Percentiles rank a stretch among this genome's conserved stretches.
Conservation (phyloP, 2,113 vertebrate genomes). For the Strix uralensis region DNA sequence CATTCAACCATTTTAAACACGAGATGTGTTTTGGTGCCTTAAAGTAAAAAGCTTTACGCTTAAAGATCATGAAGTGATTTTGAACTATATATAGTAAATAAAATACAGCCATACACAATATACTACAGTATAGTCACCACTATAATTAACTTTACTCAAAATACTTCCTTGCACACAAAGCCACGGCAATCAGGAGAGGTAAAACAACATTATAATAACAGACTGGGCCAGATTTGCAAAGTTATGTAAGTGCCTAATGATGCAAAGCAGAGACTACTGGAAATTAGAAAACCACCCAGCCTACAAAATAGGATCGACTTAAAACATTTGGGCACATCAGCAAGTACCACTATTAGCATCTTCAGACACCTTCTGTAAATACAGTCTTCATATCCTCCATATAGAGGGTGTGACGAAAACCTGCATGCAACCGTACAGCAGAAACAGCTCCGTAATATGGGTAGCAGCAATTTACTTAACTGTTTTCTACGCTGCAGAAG, state of each 20-base stretch:
- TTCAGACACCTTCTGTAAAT: neutral
- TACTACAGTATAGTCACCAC: neutral
- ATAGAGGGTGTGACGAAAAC: neutral
- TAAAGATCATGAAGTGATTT: neutral
- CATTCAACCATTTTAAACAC: neutral
- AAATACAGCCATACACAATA: neutral
- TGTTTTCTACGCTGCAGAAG: neutral
- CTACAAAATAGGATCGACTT: neutral
- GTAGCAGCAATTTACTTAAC: neutral
- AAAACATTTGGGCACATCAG: neutral
- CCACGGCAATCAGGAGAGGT: neutral
- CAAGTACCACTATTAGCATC: neutral
- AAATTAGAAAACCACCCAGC: neutral
- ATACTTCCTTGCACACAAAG: neutral
- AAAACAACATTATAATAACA: neutral
- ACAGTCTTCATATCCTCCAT: neutral
- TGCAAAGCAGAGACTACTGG: neutral
- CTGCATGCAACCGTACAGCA: accelerated
- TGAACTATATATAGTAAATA: neutral
- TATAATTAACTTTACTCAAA: slow-evolving; percentile 8
- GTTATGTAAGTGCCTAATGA: neutral
- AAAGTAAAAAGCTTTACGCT: neutral
- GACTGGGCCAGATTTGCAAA: neutral
- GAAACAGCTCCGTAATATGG: accelerated
- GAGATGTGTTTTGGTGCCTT: neutral